Evolutionary conservation across 1,140 invertebrate species (phyloP).

Genomic region (Ptiloglossa arizonensis): DNA sequence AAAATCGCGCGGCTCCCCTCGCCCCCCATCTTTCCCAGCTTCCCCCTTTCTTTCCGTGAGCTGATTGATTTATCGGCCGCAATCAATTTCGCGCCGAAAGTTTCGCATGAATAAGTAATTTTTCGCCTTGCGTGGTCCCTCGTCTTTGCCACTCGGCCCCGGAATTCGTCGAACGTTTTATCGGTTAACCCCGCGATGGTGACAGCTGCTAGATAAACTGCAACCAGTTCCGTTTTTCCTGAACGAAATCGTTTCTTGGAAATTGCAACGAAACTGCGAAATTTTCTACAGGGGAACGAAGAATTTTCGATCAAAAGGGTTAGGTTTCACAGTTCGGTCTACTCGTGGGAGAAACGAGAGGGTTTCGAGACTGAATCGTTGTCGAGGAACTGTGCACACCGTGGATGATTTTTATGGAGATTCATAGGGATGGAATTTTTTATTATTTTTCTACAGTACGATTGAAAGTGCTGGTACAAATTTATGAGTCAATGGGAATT

Average conservation of each 20-base stretch:
- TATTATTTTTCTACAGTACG: no score
- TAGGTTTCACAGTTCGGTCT: no score
- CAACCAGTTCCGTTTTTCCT: neutral
- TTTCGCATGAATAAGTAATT: conserved; percentile 65
- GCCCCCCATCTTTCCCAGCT: conserved; percentile 25
- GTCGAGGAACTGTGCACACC: no score
- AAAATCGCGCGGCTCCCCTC: conserved; percentile 16
- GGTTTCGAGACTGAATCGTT: no score
- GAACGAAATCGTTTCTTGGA: neutral
- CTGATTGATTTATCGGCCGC: conserved; percentile 56
- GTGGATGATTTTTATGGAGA: no score
- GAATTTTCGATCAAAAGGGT: neutral
- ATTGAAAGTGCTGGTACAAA: no score
- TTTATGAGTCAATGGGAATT: no score
- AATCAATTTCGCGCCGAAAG: conserved; percentile 65
- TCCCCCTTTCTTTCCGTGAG: conserved; percentile 8
- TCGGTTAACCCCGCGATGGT: neutral
- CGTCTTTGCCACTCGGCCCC: conserved; percentile 37
- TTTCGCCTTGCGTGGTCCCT: conserved; percentile 54
- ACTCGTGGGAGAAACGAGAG: no score
- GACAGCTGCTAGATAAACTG: conserved; percentile 2
- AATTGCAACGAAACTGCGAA: neutral
- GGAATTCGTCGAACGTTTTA: conserved; percentile 17
- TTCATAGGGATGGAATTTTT: no score
- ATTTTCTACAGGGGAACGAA: neutral